Conservation (phyloP, 2,797 vertebrate species). For the Serranus cabrilla region DNA sequence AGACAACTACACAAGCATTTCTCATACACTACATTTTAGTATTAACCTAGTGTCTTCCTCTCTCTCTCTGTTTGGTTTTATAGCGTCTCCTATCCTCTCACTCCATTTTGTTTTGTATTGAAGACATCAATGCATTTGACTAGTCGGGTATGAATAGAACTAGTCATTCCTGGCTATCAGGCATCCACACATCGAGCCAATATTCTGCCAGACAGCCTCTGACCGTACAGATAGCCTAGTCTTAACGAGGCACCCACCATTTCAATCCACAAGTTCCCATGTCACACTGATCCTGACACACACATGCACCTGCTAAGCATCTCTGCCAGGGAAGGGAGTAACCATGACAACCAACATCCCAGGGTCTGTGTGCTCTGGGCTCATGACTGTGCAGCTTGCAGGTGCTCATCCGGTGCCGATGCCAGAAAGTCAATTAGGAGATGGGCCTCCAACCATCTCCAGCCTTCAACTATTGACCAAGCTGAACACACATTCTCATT, state of each 20-base stretch:
- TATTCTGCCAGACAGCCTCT: conserved; percentile 75
- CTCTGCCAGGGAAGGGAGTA: conserved; percentile 82
- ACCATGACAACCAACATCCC: conserved; percentile 85
- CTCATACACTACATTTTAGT: conserved; percentile 19
- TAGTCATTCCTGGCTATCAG: conserved; percentile 79
- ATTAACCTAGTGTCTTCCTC: conserved; percentile 34
- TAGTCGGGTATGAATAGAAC: conserved; percentile 77
- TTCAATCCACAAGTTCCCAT: conserved; percentile 83
- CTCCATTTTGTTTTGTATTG: conserved; percentile 58
- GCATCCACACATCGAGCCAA: conserved; percentile 70
- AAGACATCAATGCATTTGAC: conserved; percentile 68
- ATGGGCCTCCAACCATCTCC: conserved; percentile 78
- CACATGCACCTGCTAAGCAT: conserved; percentile 83
- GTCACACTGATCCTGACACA: conserved; percentile 82
- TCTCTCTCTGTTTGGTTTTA: conserved; percentile 26
- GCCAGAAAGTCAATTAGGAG: conserved; percentile 86
- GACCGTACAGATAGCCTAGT: conserved; percentile 83
- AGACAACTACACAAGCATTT: conserved; percentile 1
- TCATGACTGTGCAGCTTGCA: conserved; percentile 85
- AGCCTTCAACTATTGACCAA: conserved; percentile 79
- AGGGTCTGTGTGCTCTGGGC: conserved; percentile 79
- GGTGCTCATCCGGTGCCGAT: conserved; percentile 84
- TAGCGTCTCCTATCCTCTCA: conserved; percentile 34
- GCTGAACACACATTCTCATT: conserved; percentile 80
- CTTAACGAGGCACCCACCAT: conserved; percentile 79